Percentiles rank a stretch among this genome's conserved stretches.
Evolutionary conservation across 1,140 invertebrate species (phyloP).

Genomic region (Lethocerus indicus): DNA sequence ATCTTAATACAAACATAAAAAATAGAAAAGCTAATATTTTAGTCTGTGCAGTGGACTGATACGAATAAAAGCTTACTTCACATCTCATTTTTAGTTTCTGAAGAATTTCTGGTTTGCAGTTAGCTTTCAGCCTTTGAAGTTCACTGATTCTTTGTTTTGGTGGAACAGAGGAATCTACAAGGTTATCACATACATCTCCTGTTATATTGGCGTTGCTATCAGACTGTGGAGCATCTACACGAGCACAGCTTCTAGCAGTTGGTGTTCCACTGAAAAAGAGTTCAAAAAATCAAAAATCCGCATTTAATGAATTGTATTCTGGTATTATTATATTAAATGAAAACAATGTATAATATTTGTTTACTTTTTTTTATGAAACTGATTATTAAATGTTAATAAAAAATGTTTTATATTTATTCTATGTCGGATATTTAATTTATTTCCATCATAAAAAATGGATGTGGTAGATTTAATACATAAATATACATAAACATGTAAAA

Average conservation of each 20-base stretch:
- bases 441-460: no score
- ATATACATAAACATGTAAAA: no score
- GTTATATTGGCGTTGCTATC: slow-evolving; percentile 26
- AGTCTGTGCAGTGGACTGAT: no score
- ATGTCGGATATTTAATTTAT: no score
- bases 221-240: slow-evolving; percentile 16
- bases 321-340: not conserved
- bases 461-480: no score
- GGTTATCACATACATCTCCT: slow-evolving; percentile 23
- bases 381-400: no score
- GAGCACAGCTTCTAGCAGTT: slow-evolving; percentile 8
- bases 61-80: slow-evolving; percentile 31
- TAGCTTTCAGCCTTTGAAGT: slow-evolving; percentile 52
- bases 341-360: not conserved
- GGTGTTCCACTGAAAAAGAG: not conserved
- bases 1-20: no score
- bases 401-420: no score
- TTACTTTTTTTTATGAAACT: no score
- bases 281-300: not conserved
- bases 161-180: slow-evolving; percentile 49
- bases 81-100: slow-evolving; percentile 51
- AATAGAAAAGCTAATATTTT: no score
- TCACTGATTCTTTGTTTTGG: slow-evolving; percentile 43
- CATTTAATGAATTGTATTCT: not conserved
- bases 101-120: slow-evolving; percentile 63